Base-by-base conservation (phyloP, 53 echinoderm and acorn worm species). In the Luidia sarsii region DNA sequence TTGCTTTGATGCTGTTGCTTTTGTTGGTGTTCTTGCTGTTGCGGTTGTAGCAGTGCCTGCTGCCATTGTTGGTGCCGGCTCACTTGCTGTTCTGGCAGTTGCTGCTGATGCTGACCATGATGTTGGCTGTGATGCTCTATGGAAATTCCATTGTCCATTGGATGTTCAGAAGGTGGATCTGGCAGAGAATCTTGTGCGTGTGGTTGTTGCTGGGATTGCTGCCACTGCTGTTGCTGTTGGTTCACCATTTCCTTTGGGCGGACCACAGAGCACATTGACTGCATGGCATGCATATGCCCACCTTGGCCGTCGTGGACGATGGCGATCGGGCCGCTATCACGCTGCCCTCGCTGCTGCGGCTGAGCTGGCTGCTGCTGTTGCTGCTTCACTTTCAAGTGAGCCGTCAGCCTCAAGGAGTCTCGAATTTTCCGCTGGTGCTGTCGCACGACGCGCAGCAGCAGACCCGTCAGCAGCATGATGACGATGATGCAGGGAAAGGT, bases 401-500 rank as follows among this genome's bases (percentile, higher is more conserved):
- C 34, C 13, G 53, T 21, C n/a, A 70, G 30, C 34, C 23, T 70
- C 33, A 27, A 20, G 2, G 30, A 19, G 37, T 70, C 70, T 9
- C 21, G 35, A 33, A 70, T 70, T 70, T 70, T 70, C 34, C 70
- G 51, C 33, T 52, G 51, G 35, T 70, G 70, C 23, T 70, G 33
- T 32, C 70, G 19, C 10, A 34, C 19, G 32, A 70, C 52, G 52
- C 51, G 70, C 51, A 70, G n/a, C 21, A 70, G 25, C 15, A 28
- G n/a, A 50, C 33, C 14, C 8, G 29, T 33, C 50, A 70, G 7
- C 16, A 52, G 15, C 2, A 34, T 51, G 51, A 70, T 70, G 24
- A 43, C 70, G 11, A 33, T 23, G 18, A 34, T 33, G 11, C 33
- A 27, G 2, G 70, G 70, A 33, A 50, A 1, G n/a, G 52, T 16